A percentile compares a stretch with the other conserved stretches of the same genome.
phyloP scores from a whole-genome alignment of 1,140 invertebrate genomes.

The Anastatus disparis region DNA sequence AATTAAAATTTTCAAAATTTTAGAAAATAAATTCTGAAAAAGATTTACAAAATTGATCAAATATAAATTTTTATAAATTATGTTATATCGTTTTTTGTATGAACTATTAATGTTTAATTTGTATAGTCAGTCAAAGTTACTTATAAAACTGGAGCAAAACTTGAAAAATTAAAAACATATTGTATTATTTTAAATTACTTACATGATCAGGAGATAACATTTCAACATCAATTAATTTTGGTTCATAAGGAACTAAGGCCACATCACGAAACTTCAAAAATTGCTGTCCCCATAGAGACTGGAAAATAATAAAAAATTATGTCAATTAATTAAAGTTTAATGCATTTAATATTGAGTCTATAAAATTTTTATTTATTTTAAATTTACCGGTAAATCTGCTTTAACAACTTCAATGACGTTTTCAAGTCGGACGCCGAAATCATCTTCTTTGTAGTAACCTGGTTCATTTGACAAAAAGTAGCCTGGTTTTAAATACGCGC shows the following conservation, averaged over 20 bases:
- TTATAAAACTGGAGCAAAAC: conserved; percentile 3
- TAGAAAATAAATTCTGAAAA: too few relatives aligned
- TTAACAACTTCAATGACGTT: conserved; percentile 89
- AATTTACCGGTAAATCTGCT: conserved; percentile 59
- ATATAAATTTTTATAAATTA: too few relatives aligned
- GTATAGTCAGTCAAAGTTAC: neutral
- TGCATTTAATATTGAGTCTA: neutral
- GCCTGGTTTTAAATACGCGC: conserved; percentile 74
- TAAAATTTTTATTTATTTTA: conserved; percentile 16
- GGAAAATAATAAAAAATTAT: conserved; percentile 44
- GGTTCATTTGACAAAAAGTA: conserved; percentile 89
- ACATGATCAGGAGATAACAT: conserved; percentile 82
- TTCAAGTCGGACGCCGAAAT: conserved; percentile 92
- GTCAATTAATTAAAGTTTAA: too few relatives aligned
- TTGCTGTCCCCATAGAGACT: conserved; percentile 62
- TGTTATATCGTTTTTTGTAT: too few relatives aligned
- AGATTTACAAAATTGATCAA: too few relatives aligned
- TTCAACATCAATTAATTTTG: conserved; percentile 84
- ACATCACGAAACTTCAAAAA: conserved; percentile 83
- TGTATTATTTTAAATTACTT: conserved; percentile 56
- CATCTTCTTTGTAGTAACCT: conserved; percentile 82
- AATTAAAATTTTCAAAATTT: too few relatives aligned
- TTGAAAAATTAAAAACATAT: conserved; percentile 8
- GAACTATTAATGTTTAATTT: conserved; percentile 30
- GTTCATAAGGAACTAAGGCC: conserved; percentile 93